Evolutionary conservation across 2,113 vertebrate genomes (phyloP).

Genomic region (Larimichthys polyactis): DNA sequence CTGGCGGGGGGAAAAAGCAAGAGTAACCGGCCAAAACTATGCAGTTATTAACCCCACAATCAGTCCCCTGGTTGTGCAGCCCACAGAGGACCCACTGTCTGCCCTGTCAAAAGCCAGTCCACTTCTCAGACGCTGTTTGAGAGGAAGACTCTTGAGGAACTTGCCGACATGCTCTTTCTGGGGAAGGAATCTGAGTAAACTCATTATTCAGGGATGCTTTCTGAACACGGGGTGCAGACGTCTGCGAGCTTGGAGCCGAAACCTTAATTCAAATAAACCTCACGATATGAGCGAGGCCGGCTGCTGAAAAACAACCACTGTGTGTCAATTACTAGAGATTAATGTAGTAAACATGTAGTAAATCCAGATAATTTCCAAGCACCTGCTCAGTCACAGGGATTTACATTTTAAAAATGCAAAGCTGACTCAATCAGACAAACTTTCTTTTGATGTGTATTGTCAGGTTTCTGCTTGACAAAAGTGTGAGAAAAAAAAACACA

Average conservation of each 20-base stretch:
- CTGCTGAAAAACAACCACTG: conserved; percentile 19
- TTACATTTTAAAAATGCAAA: not conserved
- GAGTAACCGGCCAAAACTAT: conserved; percentile 54
- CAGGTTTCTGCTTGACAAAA: conserved; percentile 28
- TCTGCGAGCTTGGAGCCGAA: conserved; percentile 34
- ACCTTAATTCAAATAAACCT: conserved; percentile 53
- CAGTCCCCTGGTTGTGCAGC: conserved; percentile 27
- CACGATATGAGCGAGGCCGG: not conserved
- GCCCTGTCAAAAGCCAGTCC: not conserved
- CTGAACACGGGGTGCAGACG: conserved; percentile 24
- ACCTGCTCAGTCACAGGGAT: not conserved
- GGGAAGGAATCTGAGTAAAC: conserved; percentile 44
- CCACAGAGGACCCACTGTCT: conserved; percentile 74
- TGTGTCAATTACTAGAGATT: conserved; percentile 32
- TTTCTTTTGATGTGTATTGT: conserved; percentile 24
- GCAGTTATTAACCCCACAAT: conserved; percentile 66
- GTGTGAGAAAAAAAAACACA: conserved; percentile 39
- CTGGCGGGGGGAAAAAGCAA: conserved; percentile 40
- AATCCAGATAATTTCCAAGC: conserved; percentile 11
- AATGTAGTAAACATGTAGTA: conserved; percentile 27
- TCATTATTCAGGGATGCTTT: conserved; percentile 49
- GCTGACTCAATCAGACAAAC: conserved; percentile 23
- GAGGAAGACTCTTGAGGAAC: conserved; percentile 29
- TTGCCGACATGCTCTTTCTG: conserved; percentile 29
- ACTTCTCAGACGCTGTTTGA: conserved; percentile 10